Percentiles rank a stretch among this genome's conserved stretches.
These are phyloP conservation scores for Cryptosula pallasiana DNA, from an alignment of 2,888 invertebrate species.

Conservation along the genomic window DNA sequence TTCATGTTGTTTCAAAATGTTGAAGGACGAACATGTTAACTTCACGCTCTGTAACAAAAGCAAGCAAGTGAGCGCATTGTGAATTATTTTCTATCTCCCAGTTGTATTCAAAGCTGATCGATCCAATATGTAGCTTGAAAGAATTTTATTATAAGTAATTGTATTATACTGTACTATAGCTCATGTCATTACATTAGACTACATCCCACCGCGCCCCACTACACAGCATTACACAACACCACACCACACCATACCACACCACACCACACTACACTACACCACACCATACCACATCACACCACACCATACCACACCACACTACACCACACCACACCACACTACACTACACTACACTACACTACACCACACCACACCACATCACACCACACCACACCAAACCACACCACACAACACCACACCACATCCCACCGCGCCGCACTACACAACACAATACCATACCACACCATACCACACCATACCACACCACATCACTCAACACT, in stretches of 20 bases:
- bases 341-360: background rate
- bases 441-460: background rate
- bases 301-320: background rate
- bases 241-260: background rate
- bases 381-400: background rate
- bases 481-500: background rate
- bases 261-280: background rate
- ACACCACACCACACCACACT: background rate
- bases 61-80: no score
- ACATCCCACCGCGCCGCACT: background rate
- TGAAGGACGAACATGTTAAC: no score
- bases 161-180: no score
- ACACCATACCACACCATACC: background rate
- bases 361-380: background rate
- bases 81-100: no score
- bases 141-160: no score
- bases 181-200: no score
- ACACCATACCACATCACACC: background rate
- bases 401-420: background rate
- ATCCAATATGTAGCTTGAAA: no score
- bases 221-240: background rate
- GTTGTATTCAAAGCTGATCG: no score
- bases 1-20: no score
- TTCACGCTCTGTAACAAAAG: no score
- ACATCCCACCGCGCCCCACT: background rate